Conservation (phyloP, 2,797 vertebrate genomes). For the Agapornis canus region DNA sequence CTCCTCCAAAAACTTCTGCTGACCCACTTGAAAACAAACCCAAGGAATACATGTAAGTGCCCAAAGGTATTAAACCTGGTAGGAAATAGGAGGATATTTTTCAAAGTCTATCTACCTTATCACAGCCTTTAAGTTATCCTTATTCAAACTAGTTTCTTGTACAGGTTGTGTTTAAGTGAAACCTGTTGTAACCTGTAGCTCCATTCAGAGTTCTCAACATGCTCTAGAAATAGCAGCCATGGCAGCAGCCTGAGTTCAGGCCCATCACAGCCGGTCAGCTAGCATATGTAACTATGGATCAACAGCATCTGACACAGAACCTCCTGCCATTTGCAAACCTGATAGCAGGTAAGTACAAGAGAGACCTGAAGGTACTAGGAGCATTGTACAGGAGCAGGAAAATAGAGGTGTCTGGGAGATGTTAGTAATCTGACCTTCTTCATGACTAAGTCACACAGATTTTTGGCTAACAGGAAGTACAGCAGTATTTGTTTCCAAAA, state of each 20-base stretch:
- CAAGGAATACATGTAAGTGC: background rate
- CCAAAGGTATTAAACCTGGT: background rate
- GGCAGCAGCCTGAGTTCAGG: accelerated
- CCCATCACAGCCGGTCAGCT: accelerated
- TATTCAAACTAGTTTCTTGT: background rate
- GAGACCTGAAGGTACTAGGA: background rate
- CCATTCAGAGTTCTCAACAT: background rate
- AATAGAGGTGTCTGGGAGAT: background rate
- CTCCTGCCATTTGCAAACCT: background rate
- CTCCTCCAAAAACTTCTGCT: background rate
- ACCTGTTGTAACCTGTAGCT: background rate
- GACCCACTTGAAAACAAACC: background rate
- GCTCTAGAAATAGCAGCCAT: background rate
- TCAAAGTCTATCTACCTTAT: background rate
- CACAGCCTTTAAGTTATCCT: background rate
- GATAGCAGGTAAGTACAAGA: background rate
- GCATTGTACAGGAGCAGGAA: background rate
- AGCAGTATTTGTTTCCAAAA: background rate
- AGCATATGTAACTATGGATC: background rate
- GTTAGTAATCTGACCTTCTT: background rate
- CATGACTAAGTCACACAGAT: background rate
- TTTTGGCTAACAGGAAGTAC: background rate
- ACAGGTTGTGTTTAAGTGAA: background rate
- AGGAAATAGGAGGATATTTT: background rate
- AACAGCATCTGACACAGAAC: background rate